Evolutionary conservation across 1,140 invertebrate genomes (phyloP).

Genomic region (Cyclina sinensis): DNA sequence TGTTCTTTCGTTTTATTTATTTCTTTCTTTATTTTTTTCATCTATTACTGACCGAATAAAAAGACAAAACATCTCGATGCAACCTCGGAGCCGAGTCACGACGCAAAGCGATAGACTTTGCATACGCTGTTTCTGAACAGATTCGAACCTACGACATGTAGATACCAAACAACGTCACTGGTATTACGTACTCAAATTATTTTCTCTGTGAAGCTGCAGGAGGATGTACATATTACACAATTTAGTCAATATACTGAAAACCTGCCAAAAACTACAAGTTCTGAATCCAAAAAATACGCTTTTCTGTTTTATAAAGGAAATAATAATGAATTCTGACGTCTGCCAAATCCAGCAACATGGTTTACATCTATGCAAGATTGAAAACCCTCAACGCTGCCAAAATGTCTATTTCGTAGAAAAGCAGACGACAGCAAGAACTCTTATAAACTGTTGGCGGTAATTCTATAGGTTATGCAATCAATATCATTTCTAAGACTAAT

Average conservation of each 20-base stretch:
- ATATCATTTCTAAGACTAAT: neutral
- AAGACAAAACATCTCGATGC: too few relatives aligned
- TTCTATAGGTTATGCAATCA: neutral
- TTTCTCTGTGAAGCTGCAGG: too few relatives aligned
- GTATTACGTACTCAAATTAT: too few relatives aligned
- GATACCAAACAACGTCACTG: too few relatives aligned
- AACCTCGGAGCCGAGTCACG: too few relatives aligned
- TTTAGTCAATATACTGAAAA: neutral
- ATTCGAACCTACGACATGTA: too few relatives aligned
- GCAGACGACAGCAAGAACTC: neutral
- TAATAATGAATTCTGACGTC: neutral
- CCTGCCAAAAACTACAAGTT: neutral
- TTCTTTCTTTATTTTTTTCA: too few relatives aligned
- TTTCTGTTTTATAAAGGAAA: constrained; percentile 2
- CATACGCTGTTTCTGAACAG: too few relatives aligned
- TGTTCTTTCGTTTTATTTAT: too few relatives aligned
- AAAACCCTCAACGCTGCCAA: constrained; percentile 12
- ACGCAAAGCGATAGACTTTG: too few relatives aligned
- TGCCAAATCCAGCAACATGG: neutral
- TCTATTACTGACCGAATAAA: too few relatives aligned
- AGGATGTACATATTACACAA: too few relatives aligned
- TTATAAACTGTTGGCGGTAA: neutral
- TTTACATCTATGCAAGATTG: neutral
- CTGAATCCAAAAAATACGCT: neutral
- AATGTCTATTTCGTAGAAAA: constrained; percentile 18